Base-by-base conservation (phyloP, 2,113 vertebrate species). In the Pseudorasbora parva region DNA sequence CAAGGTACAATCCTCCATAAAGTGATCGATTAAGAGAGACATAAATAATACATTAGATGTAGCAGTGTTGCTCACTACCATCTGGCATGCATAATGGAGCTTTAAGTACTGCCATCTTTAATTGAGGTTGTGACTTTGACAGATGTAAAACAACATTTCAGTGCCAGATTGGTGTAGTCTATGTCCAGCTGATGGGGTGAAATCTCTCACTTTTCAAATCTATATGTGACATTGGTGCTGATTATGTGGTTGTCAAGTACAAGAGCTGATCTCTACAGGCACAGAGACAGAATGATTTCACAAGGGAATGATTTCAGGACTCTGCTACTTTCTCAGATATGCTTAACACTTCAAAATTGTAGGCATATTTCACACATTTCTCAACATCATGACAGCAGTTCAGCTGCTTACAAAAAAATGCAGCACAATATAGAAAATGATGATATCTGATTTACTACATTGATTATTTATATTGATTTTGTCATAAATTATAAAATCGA, bases 231-330 rank as follows among this genome's bases (percentile, higher is more conserved):
- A 69, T n/a, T 4, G 19, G 66, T n/a, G 37, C 33, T 69, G 37
- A 69, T 69, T 69, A 10, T 69, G 19, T 69, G 33, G 33, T n/a
- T n/a, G 66, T 69, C 66, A 69, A n/a, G 66, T n/a, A 11, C 66
- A 69, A 69, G 19, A 69, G 5, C 66, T 69, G 33, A 69, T 69
- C 33, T 69, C 66, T 21, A 43, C 66, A 14, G 59, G 23, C 23
- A 43, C 27, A 19, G 30, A 37, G 8, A 33, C 64, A 68, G 30
- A 37, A 43, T 69, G 33, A 69, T 17, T 43, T 69, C 37, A n/a
- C 4, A 37, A n/a, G n/a, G n/a, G n/a, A n/a, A n/a, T n/a, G n/a
- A n/a, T n/a, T n/a, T 69, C 9, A 60, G 1, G 11, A 60, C 59
- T 60, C 19, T 21, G 3, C 14, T 66, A 8, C 14, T 66, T 9